phyloP scores from a whole-genome alignment of 1,140 invertebrate species.

The Paralvinella palmiformis region DNA sequence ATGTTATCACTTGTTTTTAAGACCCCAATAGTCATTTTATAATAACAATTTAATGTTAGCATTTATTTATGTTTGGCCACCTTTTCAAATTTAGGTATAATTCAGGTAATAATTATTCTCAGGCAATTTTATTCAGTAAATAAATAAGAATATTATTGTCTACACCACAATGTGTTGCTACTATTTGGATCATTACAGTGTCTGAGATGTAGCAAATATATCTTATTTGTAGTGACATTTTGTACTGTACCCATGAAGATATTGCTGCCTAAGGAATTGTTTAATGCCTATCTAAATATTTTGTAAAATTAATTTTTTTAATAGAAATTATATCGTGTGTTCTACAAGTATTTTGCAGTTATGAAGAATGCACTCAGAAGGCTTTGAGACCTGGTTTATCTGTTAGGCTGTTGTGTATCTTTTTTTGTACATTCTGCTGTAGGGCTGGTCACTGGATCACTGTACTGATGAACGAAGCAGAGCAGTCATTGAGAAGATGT shows the following conservation, averaged over 20 bases:
- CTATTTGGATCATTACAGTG: too few relatives aligned
- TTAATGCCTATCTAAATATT: neutral
- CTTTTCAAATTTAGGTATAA: too few relatives aligned
- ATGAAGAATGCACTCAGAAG: neutral
- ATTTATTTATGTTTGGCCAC: too few relatives aligned
- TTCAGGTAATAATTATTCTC: too few relatives aligned
- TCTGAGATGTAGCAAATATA: too few relatives aligned
- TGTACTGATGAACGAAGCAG: slow-evolving; percentile 45
- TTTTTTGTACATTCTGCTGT: neutral
- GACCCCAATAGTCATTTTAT: too few relatives aligned
- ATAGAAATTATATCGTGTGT: neutral
- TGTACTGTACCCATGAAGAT: neutral
- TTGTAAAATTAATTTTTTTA: neutral
- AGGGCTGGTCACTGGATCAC: slow-evolving; percentile 44
- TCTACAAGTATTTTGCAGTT: neutral
- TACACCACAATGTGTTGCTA: too few relatives aligned
- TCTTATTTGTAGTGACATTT: too few relatives aligned
- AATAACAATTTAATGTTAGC: too few relatives aligned
- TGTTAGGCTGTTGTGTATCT: neutral
- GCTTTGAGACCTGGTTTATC: neutral
- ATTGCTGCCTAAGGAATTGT: neutral
- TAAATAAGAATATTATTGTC: too few relatives aligned
- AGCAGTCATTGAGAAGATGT: slow-evolving; percentile 46
- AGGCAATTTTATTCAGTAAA: too few relatives aligned
- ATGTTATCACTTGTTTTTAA: too few relatives aligned